Conservation (phyloP, 2,888 invertebrate species). For the Drosophila meridiana region DNA sequence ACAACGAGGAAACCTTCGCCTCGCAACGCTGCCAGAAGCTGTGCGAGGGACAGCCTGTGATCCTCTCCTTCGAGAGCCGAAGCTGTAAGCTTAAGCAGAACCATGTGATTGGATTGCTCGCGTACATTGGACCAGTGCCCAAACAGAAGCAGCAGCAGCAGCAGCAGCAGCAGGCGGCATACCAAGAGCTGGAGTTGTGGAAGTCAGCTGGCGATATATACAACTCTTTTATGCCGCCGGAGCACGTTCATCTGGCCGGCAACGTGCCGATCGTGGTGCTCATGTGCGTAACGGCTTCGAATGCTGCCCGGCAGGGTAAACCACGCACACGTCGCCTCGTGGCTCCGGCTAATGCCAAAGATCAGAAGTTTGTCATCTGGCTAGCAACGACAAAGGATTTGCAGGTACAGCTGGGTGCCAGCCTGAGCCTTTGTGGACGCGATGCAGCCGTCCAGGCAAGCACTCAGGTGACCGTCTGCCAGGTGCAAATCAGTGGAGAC, state of each 20-base stretch:
- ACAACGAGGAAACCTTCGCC: constrained; percentile 25
- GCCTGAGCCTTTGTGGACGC: constrained; percentile 52
- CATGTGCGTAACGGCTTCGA: constrained; percentile 44
- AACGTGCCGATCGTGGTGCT: constrained; percentile 61
- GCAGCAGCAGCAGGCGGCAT: constrained; percentile 1
- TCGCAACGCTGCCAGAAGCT: constrained; percentile 30
- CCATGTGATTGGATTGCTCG: constrained; percentile 57
- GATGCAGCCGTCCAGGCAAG: constrained; percentile 38
- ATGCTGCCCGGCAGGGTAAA: neutral
- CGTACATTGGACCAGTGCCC: constrained; percentile 28
- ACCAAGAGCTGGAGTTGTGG: neutral
- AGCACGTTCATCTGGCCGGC: constrained; percentile 18
- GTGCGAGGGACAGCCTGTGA: constrained; percentile 22
- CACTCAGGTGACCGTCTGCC: constrained; percentile 36
- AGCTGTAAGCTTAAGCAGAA: constrained; percentile 37
- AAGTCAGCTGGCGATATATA: neutral
- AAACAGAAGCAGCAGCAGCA: constrained; percentile 1
- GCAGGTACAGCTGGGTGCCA: constrained; percentile 38
- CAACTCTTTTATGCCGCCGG: constrained; percentile 26
- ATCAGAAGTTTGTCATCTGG: constrained; percentile 60
- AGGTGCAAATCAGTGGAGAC: constrained; percentile 18
- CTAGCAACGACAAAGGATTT: constrained; percentile 48
- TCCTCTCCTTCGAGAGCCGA: constrained; percentile 43
- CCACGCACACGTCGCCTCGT: neutral
- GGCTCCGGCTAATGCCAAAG: neutral